Evolutionary conservation across 2,113 vertebrate genomes (phyloP).

Genomic region (Etheostoma spectabile): DNA sequence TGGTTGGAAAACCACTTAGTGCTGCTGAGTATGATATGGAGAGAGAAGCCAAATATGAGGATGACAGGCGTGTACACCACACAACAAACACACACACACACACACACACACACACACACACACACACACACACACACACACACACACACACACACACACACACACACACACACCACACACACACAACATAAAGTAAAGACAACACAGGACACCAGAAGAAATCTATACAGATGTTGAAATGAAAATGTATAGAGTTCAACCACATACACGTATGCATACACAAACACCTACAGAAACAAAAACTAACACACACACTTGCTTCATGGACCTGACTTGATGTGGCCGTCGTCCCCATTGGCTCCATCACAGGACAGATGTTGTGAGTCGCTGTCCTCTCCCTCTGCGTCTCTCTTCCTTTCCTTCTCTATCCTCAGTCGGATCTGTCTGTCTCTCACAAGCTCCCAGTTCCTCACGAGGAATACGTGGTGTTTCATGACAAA

Average conservation of each 20-base stretch:
- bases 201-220: slow-evolving; percentile 40
- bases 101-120: slow-evolving; percentile 31
- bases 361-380: slow-evolving; percentile 47
- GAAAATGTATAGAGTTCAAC: slow-evolving; percentile 39
- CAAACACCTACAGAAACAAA: slow-evolving; percentile 82
- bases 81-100: slow-evolving; percentile 44
- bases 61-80: slow-evolving; percentile 33
- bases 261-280: slow-evolving; percentile 62
- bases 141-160: slow-evolving; percentile 35
- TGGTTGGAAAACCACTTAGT: slow-evolving; percentile 81
- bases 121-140: slow-evolving; percentile 24
- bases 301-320: slow-evolving; percentile 86
- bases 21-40: slow-evolving; percentile 71
- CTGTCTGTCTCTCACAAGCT: slow-evolving; percentile 92
- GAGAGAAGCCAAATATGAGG: slow-evolving; percentile 69
- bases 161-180: slow-evolving; percentile 32
- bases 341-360: slow-evolving; percentile 72
- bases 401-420: slow-evolving; percentile 60
- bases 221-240: slow-evolving; percentile 35
- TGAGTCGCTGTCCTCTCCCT: slow-evolving; percentile 65
- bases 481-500: slow-evolving; percentile 94
- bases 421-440: slow-evolving; percentile 89
- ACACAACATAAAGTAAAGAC: slow-evolving; percentile 47
- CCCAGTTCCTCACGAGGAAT: slow-evolving; percentile 95
- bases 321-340: slow-evolving; percentile 85